Evolutionary conservation across 2,797 vertebrate species (phyloP).

Genomic region (Synaphobranchus kaupii): DNA sequence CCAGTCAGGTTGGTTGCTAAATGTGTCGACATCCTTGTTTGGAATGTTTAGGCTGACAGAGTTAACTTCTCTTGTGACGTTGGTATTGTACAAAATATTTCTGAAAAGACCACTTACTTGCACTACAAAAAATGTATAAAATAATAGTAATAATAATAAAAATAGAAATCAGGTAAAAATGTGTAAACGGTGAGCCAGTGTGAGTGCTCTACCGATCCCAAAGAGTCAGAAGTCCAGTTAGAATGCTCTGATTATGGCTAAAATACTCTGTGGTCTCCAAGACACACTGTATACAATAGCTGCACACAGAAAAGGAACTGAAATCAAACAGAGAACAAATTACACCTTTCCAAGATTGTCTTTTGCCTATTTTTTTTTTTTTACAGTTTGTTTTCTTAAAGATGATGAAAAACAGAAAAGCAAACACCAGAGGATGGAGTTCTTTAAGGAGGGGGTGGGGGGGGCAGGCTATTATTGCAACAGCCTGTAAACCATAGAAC

Average conservation of each 20-base stretch:
- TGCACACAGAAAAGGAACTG: conserved; percentile 54
- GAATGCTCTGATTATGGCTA: conserved; percentile 66
- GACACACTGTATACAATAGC: conserved; percentile 53
- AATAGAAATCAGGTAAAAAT: conserved; percentile 66
- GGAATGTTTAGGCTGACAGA: conserved; percentile 68
- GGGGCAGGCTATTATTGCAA: conserved; percentile 34
- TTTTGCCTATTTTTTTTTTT: conserved; percentile 62
- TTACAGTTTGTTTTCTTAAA: conserved; percentile 53
- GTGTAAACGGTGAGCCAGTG: conserved; percentile 51
- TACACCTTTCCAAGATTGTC: conserved; percentile 77
- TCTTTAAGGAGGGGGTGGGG: not conserved
- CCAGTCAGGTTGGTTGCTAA: conserved; percentile 48
- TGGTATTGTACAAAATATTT: conserved; percentile 67
- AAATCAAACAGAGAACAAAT: conserved; percentile 65
- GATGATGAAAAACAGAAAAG: conserved; percentile 49
- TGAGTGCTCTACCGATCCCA: conserved; percentile 47
- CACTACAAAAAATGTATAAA: conserved; percentile 73
- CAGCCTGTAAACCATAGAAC: conserved; percentile 45
- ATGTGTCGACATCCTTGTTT: conserved; percentile 61
- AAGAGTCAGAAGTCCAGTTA: conserved; percentile 51
- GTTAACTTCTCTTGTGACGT: conserved; percentile 57
- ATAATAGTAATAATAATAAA: conserved; percentile 62
- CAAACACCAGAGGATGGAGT: conserved; percentile 37
- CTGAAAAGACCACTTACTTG: conserved; percentile 63
- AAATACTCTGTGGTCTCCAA: conserved; percentile 56